Conservation (phyloP, 1,140 invertebrate species). For the Lucilia cuprina region DNA sequence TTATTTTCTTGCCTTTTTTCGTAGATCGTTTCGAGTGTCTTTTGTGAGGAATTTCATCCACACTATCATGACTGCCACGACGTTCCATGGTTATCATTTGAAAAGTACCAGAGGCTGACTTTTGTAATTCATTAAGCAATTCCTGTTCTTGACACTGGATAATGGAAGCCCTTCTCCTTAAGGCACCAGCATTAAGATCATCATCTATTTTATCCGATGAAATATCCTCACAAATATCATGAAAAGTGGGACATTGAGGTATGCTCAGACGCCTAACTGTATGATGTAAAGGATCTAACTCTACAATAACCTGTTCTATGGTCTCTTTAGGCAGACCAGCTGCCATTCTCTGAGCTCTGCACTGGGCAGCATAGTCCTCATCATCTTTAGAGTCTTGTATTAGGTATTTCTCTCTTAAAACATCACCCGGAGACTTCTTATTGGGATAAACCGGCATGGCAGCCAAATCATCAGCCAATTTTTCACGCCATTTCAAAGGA, state of each 20-base stretch:
- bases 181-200: slow-evolving; percentile 65
- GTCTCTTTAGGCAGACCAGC: neutral
- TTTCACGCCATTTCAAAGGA: slow-evolving; percentile 67
- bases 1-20: slow-evolving; percentile 51
- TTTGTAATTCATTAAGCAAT: slow-evolving; percentile 55
- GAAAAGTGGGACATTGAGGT: slow-evolving; percentile 64
- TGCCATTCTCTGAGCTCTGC: neutral
- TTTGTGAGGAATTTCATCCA: slow-evolving; percentile 11
- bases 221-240: slow-evolving; percentile 66
- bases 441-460: slow-evolving; percentile 50
- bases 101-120: slow-evolving; percentile 54
- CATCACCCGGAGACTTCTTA: slow-evolving; percentile 74
- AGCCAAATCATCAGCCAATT: slow-evolving; percentile 67
- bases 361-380: neutral
- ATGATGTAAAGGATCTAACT: slow-evolving; percentile 34
- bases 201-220: slow-evolving; percentile 64
- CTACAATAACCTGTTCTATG: slow-evolving; percentile 31
- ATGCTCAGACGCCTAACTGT: slow-evolving; percentile 52
- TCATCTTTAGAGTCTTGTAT: slow-evolving; percentile 69
- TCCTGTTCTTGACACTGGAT: slow-evolving; percentile 60
- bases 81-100: slow-evolving; percentile 54
- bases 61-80: slow-evolving; percentile 49
- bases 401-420: slow-evolving; percentile 77
- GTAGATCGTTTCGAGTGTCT: slow-evolving; percentile 37
- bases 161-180: slow-evolving; percentile 56